Percentiles rank a stretch among this genome's conserved stretches.
Evolutionary conservation across 2,888 invertebrate species (phyloP).

Genomic region (Nemoura dubitans): DNA sequence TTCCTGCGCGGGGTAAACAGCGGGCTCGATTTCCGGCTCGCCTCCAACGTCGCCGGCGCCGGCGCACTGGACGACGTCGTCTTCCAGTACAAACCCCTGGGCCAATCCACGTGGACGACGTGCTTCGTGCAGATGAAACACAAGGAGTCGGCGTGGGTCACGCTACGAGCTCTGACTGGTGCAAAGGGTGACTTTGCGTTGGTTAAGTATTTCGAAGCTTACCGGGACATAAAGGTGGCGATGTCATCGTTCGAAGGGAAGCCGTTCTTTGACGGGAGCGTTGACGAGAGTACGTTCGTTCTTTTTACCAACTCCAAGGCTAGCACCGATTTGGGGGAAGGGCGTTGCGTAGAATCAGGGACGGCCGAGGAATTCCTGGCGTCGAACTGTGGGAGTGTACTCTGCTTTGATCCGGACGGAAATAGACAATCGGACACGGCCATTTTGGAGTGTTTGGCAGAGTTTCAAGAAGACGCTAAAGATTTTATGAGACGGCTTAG

Average conservation of each 20-base stretch:
- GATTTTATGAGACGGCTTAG: not conserved
- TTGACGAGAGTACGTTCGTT: not conserved
- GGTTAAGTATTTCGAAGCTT: not conserved
- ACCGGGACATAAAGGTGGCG: not conserved
- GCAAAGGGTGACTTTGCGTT: not conserved
- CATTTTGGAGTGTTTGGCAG: not conserved
- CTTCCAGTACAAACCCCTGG: not conserved
- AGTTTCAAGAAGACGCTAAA: not conserved
- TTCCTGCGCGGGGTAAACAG: not conserved
- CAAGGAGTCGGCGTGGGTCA: constrained; percentile 1
- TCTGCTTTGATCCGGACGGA: not conserved
- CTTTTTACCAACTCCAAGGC: constrained; percentile 16
- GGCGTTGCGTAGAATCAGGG: not conserved
- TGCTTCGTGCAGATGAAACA: constrained; percentile 21
- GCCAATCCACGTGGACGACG: not conserved
- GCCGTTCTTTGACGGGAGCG: not conserved
- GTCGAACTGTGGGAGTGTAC: not conserved
- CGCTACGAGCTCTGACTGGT: not conserved
- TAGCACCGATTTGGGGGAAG: not conserved
- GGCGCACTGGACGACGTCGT: constrained; percentile 25
- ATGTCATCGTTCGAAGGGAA: not conserved
- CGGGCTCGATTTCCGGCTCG: not conserved
- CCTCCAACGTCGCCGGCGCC: constrained; percentile 1
- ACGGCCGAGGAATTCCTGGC: not conserved
- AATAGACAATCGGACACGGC: not conserved